Percentiles rank a stretch among this genome's conserved stretches.
Conservation (phyloP, 2,797 vertebrate species). For the Mallotus villosus region DNA sequence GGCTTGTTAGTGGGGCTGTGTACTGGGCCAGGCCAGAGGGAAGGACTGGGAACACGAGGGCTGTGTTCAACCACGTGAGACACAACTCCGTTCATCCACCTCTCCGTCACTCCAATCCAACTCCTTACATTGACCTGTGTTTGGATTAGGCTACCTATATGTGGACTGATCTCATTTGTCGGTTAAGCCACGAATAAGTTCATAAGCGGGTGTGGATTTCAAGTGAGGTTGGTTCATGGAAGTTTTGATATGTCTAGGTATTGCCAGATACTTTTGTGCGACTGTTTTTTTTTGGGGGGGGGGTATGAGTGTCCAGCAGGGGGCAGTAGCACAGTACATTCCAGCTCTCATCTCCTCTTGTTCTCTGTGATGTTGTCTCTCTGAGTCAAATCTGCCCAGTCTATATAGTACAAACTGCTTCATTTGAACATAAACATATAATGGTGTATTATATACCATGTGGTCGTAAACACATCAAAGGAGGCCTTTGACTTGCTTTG, state of each 20-base stretch:
- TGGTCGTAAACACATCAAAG: constrained; percentile 43
- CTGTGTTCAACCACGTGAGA: constrained; percentile 6
- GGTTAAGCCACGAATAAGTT: neutral
- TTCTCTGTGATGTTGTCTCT: constrained; percentile 1
- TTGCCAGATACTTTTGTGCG: no score
- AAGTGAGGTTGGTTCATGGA: neutral
- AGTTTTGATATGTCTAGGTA: neutral
- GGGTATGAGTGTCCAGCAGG: constrained; percentile 54
- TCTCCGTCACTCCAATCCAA: neutral
- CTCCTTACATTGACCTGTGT: neutral
- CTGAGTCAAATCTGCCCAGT: neutral
- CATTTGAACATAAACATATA: constrained; percentile 40
- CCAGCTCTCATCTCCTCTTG: neutral
- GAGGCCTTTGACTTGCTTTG: constrained; percentile 22
- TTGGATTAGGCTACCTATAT: neutral
- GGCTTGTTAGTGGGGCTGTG: constrained; percentile 11
- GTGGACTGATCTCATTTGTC: neutral
- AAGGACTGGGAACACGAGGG: neutral
- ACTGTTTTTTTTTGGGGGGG: no score
- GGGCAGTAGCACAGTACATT: constrained; percentile 49
- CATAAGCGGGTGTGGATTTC: neutral
- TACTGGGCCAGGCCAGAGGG: neutral
- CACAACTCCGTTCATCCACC: neutral
- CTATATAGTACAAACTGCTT: constrained; percentile 28
- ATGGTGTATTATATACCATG: constrained; percentile 21